Conservation (phyloP, 2,888 invertebrate genomes). For the Lycaena phlaeas region DNA sequence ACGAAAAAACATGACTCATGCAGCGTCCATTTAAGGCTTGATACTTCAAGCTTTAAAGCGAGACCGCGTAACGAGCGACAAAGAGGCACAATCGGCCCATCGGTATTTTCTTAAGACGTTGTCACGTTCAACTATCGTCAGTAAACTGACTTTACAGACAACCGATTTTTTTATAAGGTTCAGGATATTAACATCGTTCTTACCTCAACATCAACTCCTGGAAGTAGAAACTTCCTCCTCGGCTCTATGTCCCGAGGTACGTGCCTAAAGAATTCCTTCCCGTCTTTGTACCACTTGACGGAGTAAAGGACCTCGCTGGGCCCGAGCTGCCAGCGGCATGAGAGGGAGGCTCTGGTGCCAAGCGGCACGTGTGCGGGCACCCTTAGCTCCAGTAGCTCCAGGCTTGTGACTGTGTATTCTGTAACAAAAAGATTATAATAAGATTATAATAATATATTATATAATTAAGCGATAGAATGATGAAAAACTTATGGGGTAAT, state of each 20-base stretch:
- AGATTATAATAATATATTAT: too few relatives aligned
- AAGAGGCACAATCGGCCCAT: too few relatives aligned
- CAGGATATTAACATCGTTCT: constrained; percentile 32
- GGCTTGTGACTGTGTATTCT: constrained; percentile 47
- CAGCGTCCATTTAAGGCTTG: too few relatives aligned
- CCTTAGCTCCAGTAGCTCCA: constrained; percentile 83
- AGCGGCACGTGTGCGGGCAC: constrained; percentile 88
- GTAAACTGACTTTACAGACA: too few relatives aligned
- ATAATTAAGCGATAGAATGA: too few relatives aligned
- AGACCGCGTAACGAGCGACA: too few relatives aligned
- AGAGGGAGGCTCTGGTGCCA: constrained; percentile 82
- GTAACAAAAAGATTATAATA: constrained; percentile 23
- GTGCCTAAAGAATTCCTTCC: constrained; percentile 90
- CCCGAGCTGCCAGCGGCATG: constrained; percentile 85
- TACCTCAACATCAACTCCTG: constrained; percentile 89
- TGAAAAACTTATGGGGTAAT: too few relatives aligned
- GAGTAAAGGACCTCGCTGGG: constrained; percentile 88
- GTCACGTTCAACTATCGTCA: too few relatives aligned
- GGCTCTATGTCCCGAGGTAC: constrained; percentile 88
- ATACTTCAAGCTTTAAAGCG: too few relatives aligned
- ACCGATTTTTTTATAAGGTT: too few relatives aligned
- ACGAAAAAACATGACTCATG: too few relatives aligned
- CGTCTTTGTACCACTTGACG: constrained; percentile 94
- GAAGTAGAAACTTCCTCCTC: constrained; percentile 82
- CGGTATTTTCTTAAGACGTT: too few relatives aligned